These are phyloP conservation scores for Pachypsylla venusta DNA, from an alignment of 1,140 invertebrate genomes.

Conservation along the genomic window DNA sequence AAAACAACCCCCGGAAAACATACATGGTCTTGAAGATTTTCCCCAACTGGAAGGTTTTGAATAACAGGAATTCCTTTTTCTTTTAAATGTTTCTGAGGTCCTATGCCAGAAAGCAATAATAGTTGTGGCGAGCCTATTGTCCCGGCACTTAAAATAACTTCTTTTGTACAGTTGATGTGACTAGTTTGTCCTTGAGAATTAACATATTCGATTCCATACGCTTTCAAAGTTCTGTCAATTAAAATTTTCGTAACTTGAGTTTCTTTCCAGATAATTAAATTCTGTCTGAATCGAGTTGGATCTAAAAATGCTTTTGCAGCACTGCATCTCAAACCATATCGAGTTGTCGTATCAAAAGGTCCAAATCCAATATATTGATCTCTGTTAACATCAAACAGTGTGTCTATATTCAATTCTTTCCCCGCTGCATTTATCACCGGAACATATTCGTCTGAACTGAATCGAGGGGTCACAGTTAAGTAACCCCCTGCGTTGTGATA, in stretches of 20 bases:
- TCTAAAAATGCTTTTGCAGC: slow-evolving; percentile 40
- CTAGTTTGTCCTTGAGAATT: slow-evolving; percentile 31
- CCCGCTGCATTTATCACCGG: neutral
- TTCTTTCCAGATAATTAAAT: slow-evolving; percentile 39
- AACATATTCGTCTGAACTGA: slow-evolving; percentile 8
- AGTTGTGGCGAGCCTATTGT: slow-evolving; percentile 51
- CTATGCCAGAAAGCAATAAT: slow-evolving; percentile 51
- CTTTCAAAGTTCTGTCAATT: slow-evolving; percentile 47
- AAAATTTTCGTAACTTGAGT: slow-evolving; percentile 47
- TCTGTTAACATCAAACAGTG: slow-evolving; percentile 9
- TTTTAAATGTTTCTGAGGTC: slow-evolving; percentile 19
- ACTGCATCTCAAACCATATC: slow-evolving; percentile 36
- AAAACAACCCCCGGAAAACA: slow-evolving; percentile 4
- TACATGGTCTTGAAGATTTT: slow-evolving; percentile 16
- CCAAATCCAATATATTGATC: slow-evolving; percentile 30
- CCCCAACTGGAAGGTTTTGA: slow-evolving; percentile 13
- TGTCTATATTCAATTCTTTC: neutral
- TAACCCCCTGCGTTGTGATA: slow-evolving; percentile 12
- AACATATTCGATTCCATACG: slow-evolving; percentile 45
- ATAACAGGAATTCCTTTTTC: slow-evolving; percentile 11
- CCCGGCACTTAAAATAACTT: slow-evolving; percentile 48
- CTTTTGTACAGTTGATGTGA: neutral
- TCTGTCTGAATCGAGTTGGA: slow-evolving; percentile 35
- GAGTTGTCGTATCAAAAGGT: slow-evolving; percentile 34
- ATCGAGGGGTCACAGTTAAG: slow-evolving; percentile 11